phyloP scores from a whole-genome alignment of 2,113 vertebrate genomes.

The Acanthisitta chloris region DNA sequence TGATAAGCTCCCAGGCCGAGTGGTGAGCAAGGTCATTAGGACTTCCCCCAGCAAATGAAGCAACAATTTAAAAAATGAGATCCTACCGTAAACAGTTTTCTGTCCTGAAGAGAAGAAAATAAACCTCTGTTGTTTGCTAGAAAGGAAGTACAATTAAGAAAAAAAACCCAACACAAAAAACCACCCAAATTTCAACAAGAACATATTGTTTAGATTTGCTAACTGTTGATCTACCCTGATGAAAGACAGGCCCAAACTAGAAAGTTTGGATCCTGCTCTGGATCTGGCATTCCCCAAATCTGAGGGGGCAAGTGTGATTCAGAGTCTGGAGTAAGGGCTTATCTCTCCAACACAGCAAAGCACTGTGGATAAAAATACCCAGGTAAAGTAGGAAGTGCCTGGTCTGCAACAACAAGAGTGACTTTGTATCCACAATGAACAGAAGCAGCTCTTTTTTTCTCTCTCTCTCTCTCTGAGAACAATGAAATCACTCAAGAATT shows the following conservation, averaged over 20 bases:
- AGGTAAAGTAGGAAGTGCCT: constrained; percentile 60
- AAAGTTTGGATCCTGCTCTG: constrained; percentile 4
- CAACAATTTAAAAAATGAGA: constrained; percentile 31
- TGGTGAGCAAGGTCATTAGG: constrained; percentile 21
- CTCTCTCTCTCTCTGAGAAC: not conserved
- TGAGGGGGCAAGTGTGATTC: constrained; percentile 5
- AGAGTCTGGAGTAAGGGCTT: constrained; percentile 7
- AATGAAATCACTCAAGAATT: constrained; percentile 55
- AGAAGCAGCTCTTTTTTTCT: constrained; percentile 27
- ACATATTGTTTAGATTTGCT: constrained; percentile 29
- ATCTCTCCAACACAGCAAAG: constrained; percentile 15
- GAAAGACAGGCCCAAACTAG: constrained; percentile 34
- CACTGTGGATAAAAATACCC: constrained; percentile 47
- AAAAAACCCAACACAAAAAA: not conserved
- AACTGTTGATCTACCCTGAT: constrained; percentile 11
- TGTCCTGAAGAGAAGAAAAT: constrained; percentile 53
- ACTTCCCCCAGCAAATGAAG: constrained; percentile 30
- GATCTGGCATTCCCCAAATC: constrained; percentile 34
- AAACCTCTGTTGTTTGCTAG: constrained; percentile 45
- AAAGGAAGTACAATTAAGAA: constrained; percentile 52
- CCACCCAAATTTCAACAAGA: not conserved
- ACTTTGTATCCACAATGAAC: constrained; percentile 53
- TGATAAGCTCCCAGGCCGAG: not conserved
- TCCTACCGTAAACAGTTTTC: constrained; percentile 30
- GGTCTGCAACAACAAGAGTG: constrained; percentile 29